These are phyloP conservation scores for Tenthredo notha DNA, from an alignment of 2,888 invertebrate species.

Conservation along the genomic window DNA sequence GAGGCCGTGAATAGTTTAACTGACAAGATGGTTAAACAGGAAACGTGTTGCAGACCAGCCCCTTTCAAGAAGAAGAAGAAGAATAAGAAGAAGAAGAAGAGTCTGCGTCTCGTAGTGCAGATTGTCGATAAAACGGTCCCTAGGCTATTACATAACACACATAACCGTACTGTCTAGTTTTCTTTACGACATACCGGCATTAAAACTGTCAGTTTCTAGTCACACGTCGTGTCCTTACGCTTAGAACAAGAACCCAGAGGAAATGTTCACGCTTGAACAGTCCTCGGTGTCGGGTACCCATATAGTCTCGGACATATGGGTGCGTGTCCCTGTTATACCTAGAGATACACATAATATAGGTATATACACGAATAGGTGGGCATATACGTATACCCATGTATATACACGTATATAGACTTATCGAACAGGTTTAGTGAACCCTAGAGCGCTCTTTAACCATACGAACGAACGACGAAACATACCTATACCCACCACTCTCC, in stretches of 20 bases:
- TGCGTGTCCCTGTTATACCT: slow-evolving; percentile 33
- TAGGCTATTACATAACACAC: slow-evolving; percentile 33
- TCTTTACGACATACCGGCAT: slow-evolving; percentile 49
- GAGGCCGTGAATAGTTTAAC: neutral
- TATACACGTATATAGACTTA: slow-evolving; percentile 21
- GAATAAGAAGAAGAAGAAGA: slow-evolving; percentile 3
- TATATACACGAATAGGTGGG: neutral
- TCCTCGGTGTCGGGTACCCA: slow-evolving; percentile 35
- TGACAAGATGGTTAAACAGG: neutral
- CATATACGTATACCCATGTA: neutral
- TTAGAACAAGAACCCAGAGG: slow-evolving; percentile 37
- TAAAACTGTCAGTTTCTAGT: slow-evolving; percentile 48
- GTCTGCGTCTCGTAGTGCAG: slow-evolving; percentile 24
- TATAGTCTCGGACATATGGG: slow-evolving; percentile 40
- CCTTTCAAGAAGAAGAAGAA: slow-evolving; percentile 28
- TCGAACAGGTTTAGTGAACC: slow-evolving; percentile 54
- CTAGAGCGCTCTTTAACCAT: slow-evolving; percentile 39
- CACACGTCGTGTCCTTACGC: slow-evolving; percentile 32
- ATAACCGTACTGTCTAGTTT: slow-evolving; percentile 47
- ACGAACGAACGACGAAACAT: slow-evolving; percentile 6
- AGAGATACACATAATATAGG: slow-evolving; percentile 2
- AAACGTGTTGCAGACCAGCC: slow-evolving; percentile 20
- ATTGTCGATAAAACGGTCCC: slow-evolving; percentile 46
- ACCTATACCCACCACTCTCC: neutral
- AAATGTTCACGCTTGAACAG: slow-evolving; percentile 47